phyloP scores from a whole-genome alignment of 1,140 invertebrate genomes.

The Lepidurus couesii region DNA sequence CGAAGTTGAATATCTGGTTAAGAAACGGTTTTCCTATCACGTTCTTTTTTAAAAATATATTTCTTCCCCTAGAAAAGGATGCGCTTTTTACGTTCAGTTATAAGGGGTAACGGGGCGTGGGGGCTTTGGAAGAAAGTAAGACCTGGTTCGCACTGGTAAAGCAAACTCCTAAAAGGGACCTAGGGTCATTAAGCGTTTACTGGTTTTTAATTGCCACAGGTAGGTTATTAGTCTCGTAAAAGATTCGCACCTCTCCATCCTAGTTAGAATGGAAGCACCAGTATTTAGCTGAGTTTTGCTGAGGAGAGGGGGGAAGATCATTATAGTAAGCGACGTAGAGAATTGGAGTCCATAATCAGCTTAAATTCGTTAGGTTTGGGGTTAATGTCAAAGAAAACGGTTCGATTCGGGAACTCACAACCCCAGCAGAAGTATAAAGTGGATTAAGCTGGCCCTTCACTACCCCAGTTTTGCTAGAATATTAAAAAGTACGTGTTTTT shows the following conservation, averaged over 20 bases:
- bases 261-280: neutral
- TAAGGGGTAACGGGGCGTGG: neutral
- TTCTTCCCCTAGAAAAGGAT: too few species aligned
- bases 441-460: neutral
- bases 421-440: neutral
- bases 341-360: neutral
- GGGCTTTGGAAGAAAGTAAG: neutral
- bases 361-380: neutral
- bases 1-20: too few species aligned
- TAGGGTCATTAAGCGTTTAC: neutral
- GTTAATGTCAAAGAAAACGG: neutral
- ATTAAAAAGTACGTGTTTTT: neutral
- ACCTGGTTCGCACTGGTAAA: neutral
- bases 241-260: neutral
- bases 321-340: neutral
- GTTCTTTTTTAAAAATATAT: too few species aligned
- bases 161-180: neutral
- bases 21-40: too few species aligned
- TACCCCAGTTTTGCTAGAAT: neutral
- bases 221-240: slow-evolving; percentile 22
- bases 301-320: neutral
- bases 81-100: neutral
- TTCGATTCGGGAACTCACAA: neutral
- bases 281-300: neutral
- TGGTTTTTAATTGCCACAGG: slow-evolving; percentile 15